Percentiles rank a stretch among this genome's conserved stretches.
Conservation (phyloP, 2,888 invertebrate species). For the Lissocephala sabroskyi region DNA sequence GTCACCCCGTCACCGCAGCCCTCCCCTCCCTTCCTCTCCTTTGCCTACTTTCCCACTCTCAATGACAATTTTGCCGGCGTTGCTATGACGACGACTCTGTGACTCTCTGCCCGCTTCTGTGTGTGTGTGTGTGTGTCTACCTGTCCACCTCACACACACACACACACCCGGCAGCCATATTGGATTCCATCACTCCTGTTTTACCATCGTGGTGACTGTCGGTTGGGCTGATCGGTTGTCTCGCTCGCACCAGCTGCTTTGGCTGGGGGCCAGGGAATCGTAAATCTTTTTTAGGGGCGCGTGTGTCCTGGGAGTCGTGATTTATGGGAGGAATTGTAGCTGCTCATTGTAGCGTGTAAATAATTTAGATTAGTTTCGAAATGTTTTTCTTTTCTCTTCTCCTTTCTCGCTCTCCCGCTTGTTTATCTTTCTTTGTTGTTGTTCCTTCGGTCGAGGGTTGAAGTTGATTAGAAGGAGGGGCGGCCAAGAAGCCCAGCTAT, state of each 20-base stretch:
- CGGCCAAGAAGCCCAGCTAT: no score
- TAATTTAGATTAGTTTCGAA: slow-evolving; percentile 59
- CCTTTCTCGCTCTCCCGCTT: no score
- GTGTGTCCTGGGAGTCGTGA: slow-evolving; percentile 64
- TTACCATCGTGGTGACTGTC: slow-evolving; percentile 19
- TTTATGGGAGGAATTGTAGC: slow-evolving; percentile 60
- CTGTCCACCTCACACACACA: slow-evolving; percentile 46
- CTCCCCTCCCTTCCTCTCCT: no score
- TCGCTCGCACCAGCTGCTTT: slow-evolving; percentile 29
- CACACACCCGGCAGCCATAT: slow-evolving; percentile 67
- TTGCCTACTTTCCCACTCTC: no score
- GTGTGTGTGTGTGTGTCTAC: slow-evolving; percentile 40
- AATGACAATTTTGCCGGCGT: slow-evolving; percentile 16
- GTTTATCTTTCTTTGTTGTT: no score
- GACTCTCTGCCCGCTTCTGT: slow-evolving; percentile 11
- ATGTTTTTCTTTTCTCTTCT: slow-evolving; percentile 15
- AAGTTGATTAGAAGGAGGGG: no score
- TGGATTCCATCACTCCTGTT: slow-evolving; percentile 67
- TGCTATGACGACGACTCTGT: slow-evolving; percentile 43
- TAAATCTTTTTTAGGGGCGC: slow-evolving; percentile 65
- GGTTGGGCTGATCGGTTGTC: slow-evolving; percentile 38
- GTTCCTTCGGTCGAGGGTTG: no score
- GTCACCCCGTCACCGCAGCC: slow-evolving; percentile 8
- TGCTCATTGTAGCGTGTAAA: slow-evolving; percentile 60
- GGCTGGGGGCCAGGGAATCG: slow-evolving; percentile 32